A percentile compares a stretch with the other conserved stretches of the same genome.
Evolutionary conservation across 35 echinoderm and acorn worm species (phyloP).

Genomic region (Ophioderma brevispina): DNA sequence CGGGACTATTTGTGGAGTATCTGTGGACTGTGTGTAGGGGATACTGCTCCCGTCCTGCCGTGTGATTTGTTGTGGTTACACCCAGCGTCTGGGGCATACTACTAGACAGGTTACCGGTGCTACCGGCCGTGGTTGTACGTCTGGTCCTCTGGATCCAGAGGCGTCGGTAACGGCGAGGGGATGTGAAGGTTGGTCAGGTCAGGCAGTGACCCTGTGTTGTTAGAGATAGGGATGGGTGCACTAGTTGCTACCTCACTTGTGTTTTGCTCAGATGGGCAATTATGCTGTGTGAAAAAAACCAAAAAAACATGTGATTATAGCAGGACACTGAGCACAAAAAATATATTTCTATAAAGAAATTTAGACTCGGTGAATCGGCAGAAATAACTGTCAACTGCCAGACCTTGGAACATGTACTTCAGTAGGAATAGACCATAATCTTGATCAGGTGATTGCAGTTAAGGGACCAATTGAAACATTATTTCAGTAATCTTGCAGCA

Average conservation of each 20-base stretch:
- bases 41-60: background rate
- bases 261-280: constrained; percentile 88
- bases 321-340: no score
- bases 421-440: no score
- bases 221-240: constrained; percentile 89
- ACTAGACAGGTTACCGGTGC: constrained; percentile 62
- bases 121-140: constrained; percentile 75
- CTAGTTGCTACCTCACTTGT: constrained; percentile 51
- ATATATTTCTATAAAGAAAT: no score
- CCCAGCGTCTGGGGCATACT: constrained; percentile 58
- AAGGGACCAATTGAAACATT: no score
- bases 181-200: constrained; percentile 99
- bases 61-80: constrained; percentile 58
- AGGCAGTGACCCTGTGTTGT: constrained; percentile 94
- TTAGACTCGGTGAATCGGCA: no score
- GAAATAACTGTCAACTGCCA: no score
- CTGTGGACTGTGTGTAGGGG: constrained; percentile 72
- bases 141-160: constrained; percentile 90
- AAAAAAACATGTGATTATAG: background rate
- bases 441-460: no score
- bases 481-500: no score
- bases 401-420: no score
- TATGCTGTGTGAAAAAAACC: constrained; percentile 84
- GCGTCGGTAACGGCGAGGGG: constrained; percentile 95
- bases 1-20: constrained; percentile 87